A percentile compares a stretch with the other conserved stretches of the same genome.
Evolutionary conservation across 1,140 invertebrate genomes (phyloP).

Genomic region (Drosophila arawakana): DNA sequence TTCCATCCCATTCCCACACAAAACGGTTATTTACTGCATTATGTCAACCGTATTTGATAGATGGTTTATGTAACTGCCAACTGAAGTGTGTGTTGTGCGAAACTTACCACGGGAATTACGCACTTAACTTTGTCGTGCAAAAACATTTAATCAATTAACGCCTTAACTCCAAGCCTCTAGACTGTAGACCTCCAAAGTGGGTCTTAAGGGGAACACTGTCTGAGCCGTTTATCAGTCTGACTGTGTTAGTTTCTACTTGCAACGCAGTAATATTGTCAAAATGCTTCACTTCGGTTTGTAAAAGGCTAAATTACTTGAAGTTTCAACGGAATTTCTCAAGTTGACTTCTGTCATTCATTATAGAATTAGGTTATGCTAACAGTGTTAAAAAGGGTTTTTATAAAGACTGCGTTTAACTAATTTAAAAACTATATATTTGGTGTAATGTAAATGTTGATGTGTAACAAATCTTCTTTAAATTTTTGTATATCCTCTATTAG

Average conservation of each 20-base stretch:
- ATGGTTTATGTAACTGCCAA: conserved; percentile 56
- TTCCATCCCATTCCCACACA: conserved; percentile 9
- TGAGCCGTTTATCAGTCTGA: neutral
- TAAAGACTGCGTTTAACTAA: too few species aligned
- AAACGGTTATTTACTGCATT: conserved; percentile 18
- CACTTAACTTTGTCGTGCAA: conserved; percentile 39
- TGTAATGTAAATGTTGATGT: too few species aligned
- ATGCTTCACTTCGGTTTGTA: neutral
- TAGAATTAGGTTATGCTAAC: neutral
- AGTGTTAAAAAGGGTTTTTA: too few species aligned
- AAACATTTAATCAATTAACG: conserved; percentile 68
- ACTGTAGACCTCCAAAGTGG: neutral
- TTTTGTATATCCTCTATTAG: neutral
- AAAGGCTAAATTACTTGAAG: neutral
- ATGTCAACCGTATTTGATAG: conserved; percentile 43
- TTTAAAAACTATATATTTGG: too few species aligned
- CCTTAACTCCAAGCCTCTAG: conserved; percentile 8
- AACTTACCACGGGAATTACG: conserved; percentile 28
- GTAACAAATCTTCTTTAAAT: neutral
- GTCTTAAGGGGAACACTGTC: neutral
- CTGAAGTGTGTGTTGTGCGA: conserved; percentile 39
- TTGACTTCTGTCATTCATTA: neutral
- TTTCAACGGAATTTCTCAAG: neutral
- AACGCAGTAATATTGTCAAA: neutral
- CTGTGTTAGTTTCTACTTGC: neutral